Evolutionary conservation across 2,888 invertebrate genomes (phyloP).

Genomic region (Dioctria linearis): DNA sequence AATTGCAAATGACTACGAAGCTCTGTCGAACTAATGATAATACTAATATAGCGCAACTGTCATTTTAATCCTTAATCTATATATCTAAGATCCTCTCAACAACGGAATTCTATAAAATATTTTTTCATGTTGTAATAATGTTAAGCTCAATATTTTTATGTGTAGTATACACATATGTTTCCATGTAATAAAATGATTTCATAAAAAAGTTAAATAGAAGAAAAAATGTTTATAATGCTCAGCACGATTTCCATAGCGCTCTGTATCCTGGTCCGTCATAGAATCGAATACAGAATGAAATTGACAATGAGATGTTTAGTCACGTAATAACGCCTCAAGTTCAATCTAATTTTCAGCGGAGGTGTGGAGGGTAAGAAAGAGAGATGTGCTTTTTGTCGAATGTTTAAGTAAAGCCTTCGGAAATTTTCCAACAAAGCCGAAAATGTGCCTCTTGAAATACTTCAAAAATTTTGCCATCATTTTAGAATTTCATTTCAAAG

Average conservation of each 20-base stretch:
- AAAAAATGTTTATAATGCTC: background rate
- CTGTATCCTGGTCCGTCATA: background rate
- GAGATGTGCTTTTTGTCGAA: background rate
- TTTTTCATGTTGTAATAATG: too few relatives aligned
- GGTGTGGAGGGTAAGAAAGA: background rate
- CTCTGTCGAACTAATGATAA: too few relatives aligned
- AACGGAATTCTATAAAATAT: too few relatives aligned
- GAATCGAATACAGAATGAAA: background rate
- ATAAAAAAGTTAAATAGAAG: background rate
- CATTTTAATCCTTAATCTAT: too few relatives aligned
- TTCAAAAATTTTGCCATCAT: background rate
- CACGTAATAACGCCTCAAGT: background rate
- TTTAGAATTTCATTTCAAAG: background rate
- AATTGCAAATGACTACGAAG: too few relatives aligned
- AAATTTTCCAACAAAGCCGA: background rate
- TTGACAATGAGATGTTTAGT: constrained; percentile 16
- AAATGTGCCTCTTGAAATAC: background rate
- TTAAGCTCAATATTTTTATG: too few relatives aligned
- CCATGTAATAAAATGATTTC: too few relatives aligned
- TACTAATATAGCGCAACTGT: too few relatives aligned
- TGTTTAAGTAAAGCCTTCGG: background rate
- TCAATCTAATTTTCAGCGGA: background rate
- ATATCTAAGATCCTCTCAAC: too few relatives aligned
- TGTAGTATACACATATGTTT: too few relatives aligned
- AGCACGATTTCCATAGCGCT: background rate